Evolutionary conservation across 2,888 invertebrate genomes (phyloP), one percentile per base, ranked within the genome.

Genomic region (Lepidochitona cinerea): DNA sequence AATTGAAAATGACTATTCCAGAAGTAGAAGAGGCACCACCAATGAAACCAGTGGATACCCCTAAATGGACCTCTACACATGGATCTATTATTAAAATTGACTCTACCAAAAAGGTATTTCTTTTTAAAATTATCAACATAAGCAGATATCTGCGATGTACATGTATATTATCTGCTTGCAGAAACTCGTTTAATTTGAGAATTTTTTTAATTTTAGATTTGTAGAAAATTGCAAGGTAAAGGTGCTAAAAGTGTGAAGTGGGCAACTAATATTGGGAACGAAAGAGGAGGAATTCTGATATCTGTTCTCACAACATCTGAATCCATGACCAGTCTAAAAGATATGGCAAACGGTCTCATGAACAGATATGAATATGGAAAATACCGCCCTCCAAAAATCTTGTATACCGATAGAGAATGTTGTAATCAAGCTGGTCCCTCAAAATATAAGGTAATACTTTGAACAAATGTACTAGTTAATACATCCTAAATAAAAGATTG

Each of bases 361-460:
- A 18, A 41, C 41, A 9, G 41, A 9, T 41, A 12, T 18, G 18
- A 18, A 18, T 9, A 9, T 12, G 41, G 9, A 12, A 18, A 18
- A 9, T 12, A 41, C 18, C 9, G 18, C 9, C 41, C 59, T 29
- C 59, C 59, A 12, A 23, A 59, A 7, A 29, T 59, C 26, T 14
- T 59, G 9, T 59, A 59, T 23, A 59, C 59, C 9, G 59, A 59
- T 59, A n/a, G 59, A 29, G 59, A 59, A 9, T 59, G 59, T 59
- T 59, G 59, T 59, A 29, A 29, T 23, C 7, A 14, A 59, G 12
- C 9, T 9, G 29, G 29, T 9, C 41, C 41, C 9, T 41, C 41
- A 41, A 41, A 41, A 41, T 41, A 12, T 18, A 41, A 41, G 18
- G 41, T 41, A 41, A 41, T 12, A 12, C 9, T 41, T 12, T 41